Evolutionary conservation across 2,888 invertebrate genomes (phyloP), one percentile per base, ranked within the genome.

Genomic region (Philaethria dido): DNA sequence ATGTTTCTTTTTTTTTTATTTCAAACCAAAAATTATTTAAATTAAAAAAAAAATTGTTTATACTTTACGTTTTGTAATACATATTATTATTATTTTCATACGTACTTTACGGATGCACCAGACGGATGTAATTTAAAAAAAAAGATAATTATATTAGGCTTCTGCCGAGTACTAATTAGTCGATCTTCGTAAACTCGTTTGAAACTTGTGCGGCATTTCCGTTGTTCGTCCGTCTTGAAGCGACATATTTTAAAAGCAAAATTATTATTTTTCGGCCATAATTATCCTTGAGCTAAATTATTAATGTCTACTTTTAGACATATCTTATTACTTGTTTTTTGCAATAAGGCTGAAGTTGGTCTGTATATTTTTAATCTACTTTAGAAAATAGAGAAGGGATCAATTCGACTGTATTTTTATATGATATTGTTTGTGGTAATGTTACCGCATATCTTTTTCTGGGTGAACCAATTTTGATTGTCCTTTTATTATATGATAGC

Each of bases 171-270:
- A 64, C 45, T 55, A 55, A 55, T 63, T 45, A 55, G 45, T 47
- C 16, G 55, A 64, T 55, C 55, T 55, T 55, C 36, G 36, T 55
- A 64, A 64, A 55, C 63, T 64, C 13, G 63, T 64, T 64, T 62
- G 16, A 33, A 4, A 36, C 45, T 45, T 8, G 45, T 47, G 45
- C 33, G 45, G 63, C 45, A 64, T 54, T 63, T 63, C 54, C 54
- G 62, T 54, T 63, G 57, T 39, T 14, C 14, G 44, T 54, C 20
- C 18, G 44, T 55, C 44, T 29, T 54, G 33, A 33, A 36, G 54
- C 33, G 54, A 55, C 45, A 54, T 63, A 33, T 45, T 54, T 45
- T 44, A 47, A 33, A 45, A 57, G 42, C 20, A 22, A 25, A 42
- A 57, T 22, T 42, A 25, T 25, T 11, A 42, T 57, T 57, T 57